Evolutionary conservation across 2,113 vertebrate genomes (phyloP), one percentile per base, ranked within the genome.

Genomic region (Cyrtonyx montezumae): DNA sequence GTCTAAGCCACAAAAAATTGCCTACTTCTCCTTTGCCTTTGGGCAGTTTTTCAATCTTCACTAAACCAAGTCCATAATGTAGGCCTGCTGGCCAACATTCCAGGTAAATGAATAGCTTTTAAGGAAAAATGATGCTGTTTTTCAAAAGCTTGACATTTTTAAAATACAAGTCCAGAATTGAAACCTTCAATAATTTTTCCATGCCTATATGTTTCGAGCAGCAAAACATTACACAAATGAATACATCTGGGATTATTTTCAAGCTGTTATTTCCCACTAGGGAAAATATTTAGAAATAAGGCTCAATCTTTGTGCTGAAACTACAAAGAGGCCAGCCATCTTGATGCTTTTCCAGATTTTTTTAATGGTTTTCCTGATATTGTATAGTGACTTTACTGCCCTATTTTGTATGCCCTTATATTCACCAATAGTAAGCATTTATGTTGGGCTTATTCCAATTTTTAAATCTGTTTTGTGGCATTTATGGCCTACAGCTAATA

Each of bases 181-280:
- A 98, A 98, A 93, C 94, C 96, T 97, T 97, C 96, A 97, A 96
- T 97, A 97, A 95, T 98, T 97, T 98, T 98, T 98, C 97, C 97
- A 97, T 97, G 96, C 97, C 91, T 98, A 97, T 97, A 97, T 96
- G 96, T 97, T 98, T 95, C 93, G 96, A 97, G 96, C 94, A 97
- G 96, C 97, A 97, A 97, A 97, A 96, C 96, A 85, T 94, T 97
- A 90, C 97, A 97, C 96, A 98, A 98, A 98, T 97, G 97, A 98
- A 98, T 98, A 98, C 98, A 98, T 98, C 98, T 98, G 98, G 98
- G 97, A 98, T 98, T 98, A 98, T 98, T 98, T 98, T 98, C 97
- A 98, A 98, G 95, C 92, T 96, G 96, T 98, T 98, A 98, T 97
- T 98, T 97, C 97, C 96, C 97, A 98, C 97, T 96, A 98, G 98